Base-by-base conservation (phyloP, 2,797 vertebrate genomes). In the Chloroceryle amazona region DNA sequence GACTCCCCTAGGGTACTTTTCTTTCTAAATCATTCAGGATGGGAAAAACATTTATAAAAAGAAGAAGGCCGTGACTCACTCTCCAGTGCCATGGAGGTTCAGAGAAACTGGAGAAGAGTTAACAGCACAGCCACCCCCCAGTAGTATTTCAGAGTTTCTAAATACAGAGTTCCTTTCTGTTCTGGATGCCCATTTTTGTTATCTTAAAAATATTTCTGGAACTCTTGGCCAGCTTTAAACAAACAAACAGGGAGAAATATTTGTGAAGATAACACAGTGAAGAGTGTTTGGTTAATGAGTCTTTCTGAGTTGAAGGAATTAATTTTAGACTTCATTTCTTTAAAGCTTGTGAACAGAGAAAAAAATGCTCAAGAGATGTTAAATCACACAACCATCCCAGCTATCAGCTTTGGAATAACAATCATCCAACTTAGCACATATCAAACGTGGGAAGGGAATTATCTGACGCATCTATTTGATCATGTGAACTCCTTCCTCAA, bases 141-240 rank as follows among this genome's bases (percentile, higher is more conserved):
- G 37, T 7, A 76, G 70, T 78, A 93, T 84, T 73, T 83, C 72
- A 63, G 65, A 68, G 71, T 83, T 92, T 92, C 96, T 96, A 96
- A 97, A 94, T 90, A 86, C 60, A 74, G 95, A 95, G 81, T 84
- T 96, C 78, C 86, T 90, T 63, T 96, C 57, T 11, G 17, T 90
- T 73, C 71, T 80, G 54, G 71, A 89, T 96, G 86, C 90, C 93
- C 90, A 18, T 94, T 94, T 96, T 73, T 94, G 86, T 96, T 95
- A 97, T 96, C 94, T 87, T 81, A 46, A 66, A 97, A 97, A 82
- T 91, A 98, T 95, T 97, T 97, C 91, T 96, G 96, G 93, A 95
- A 96, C 70, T 94, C 49, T 81, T 90, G 81, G 81, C 84, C 74
- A 94, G 74, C 71, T 94, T 91, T 94, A 91, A 84, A 96, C 94